Percentiles rank a stretch among this genome's conserved stretches.
phyloP scores from a whole-genome alignment of 2,113 vertebrate genomes.

The Abramis brama region DNA sequence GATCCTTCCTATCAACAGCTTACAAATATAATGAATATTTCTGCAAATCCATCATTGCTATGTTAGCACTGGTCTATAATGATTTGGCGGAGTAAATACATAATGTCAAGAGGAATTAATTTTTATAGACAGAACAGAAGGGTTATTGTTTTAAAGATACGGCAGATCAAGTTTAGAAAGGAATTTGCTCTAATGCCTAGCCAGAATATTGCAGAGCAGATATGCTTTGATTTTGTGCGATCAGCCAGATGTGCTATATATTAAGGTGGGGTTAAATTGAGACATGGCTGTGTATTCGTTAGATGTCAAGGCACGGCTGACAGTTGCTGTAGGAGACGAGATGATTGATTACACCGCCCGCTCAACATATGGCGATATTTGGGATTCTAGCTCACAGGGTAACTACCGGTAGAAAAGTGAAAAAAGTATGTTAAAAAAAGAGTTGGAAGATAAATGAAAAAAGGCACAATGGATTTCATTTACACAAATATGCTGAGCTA shows the following conservation, averaged over 20 bases:
- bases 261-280: conserved; percentile 64
- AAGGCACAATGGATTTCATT: conserved; percentile 46
- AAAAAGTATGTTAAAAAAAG: conserved; percentile 7
- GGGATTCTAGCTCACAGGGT: conserved; percentile 47
- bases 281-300: conserved; percentile 65
- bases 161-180: conserved; percentile 31
- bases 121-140: neutral
- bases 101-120: conserved; percentile 19
- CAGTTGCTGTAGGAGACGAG: conserved; percentile 70
- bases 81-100: neutral
- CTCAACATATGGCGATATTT: conserved; percentile 57
- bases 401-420: conserved; percentile 23
- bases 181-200: conserved; percentile 24
- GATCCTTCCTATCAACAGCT: conserved; percentile 22
- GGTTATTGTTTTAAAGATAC: neutral
- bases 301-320: conserved; percentile 59
- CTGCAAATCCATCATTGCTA: conserved; percentile 32
- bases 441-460: conserved; percentile 53
- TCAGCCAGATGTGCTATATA: conserved; percentile 65
- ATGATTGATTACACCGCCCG: conserved; percentile 67
- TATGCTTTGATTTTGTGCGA: conserved; percentile 36
- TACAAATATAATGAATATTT: conserved; percentile 24
- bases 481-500: conserved; percentile 30
- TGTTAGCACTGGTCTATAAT: neutral
- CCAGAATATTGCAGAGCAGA: conserved; percentile 15